Evolutionary conservation across 2,888 invertebrate species (phyloP).

Genomic region (Zeuzera pyrina): DNA sequence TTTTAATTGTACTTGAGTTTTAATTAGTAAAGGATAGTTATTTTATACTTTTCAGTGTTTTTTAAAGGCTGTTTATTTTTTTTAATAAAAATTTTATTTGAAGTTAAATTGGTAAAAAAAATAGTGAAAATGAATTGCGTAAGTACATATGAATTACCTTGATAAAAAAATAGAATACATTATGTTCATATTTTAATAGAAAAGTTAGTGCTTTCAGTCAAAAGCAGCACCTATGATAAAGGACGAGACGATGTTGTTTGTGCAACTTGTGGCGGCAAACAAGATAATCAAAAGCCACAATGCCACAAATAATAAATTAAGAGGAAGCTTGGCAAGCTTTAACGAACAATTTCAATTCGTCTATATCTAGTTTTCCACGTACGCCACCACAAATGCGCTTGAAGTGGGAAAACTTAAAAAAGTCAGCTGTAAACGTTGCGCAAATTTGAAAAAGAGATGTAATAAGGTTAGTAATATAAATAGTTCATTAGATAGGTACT

Average conservation of each 20-base stretch:
- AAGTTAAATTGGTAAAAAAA: too few species aligned
- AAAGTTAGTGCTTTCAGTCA: slow-evolving; percentile 3
- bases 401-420: slow-evolving; percentile 18
- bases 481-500: not conserved
- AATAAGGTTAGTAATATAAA: not conserved
- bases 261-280: slow-evolving; percentile 9
- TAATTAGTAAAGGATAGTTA: too few species aligned
- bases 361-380: slow-evolving; percentile 5
- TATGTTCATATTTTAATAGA: too few species aligned
- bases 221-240: slow-evolving; percentile 8
- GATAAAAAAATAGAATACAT: too few species aligned
- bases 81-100: too few species aligned
- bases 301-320: slow-evolving; percentile 13
- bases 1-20: too few species aligned
- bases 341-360: slow-evolving; percentile 8
- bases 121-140: too few species aligned
- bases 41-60: too few species aligned
- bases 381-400: slow-evolving; percentile 11
- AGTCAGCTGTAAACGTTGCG: slow-evolving; percentile 7
- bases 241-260: slow-evolving; percentile 9
- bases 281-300: slow-evolving; percentile 11
- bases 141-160: too few species aligned
- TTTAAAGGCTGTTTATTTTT: too few species aligned
- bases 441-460: not conserved
- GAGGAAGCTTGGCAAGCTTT: slow-evolving; percentile 12